Evolutionary conservation across 2,888 invertebrate species (phyloP), one percentile per base, ranked within the genome.

Genomic region (Cataglyphis rosenhaueri): DNA sequence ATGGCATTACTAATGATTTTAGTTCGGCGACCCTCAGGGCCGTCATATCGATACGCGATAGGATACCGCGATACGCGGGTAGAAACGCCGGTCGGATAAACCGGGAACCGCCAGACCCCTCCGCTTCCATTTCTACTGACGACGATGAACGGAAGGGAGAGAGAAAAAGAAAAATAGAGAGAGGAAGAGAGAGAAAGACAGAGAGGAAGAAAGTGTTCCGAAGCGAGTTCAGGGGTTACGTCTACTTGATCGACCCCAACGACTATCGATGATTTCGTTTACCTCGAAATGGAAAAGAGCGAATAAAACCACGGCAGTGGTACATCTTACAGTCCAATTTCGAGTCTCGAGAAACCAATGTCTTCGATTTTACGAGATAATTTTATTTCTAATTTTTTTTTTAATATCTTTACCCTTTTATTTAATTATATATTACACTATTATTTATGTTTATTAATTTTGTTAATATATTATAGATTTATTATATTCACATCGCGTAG

Each of bases 1-100:
- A 93, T 93, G 91, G 90, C 87, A 92, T 93, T 93, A 93, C 92
- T 92, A 92, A 93, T 93, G 92, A 93, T 92, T 93, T 93, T 91
- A 92, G 90, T 92, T 84, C 78, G 82, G 86, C 89, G 87, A 92
- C 92, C 91, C 92, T 91, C 91, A 87, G 89, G 87, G 86, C 88
- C 87, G 91, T 92, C 93, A 92, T 92, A 93, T 92, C 91, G 92
- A 90, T 92, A 91, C 88, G 52, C 52, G 92, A 92, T 92, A 89
- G 89, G 86, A 92, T 70, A 71, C 82, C 85, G 85, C 88, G 91
- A 91, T 90, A 90, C 87, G 88, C 84, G 84, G 89, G 66, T 87
- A 90, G 91, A 92, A 91, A 92, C 84, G 89, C 87, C 86, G 88
- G 87, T 90, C 88, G 91, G 90, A 91, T 91, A 92, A 93, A 91